Evolutionary conservation across 2,888 invertebrate species (phyloP), one percentile per base, ranked within the genome.

Genomic region (Hydrotaea diabolus): DNA sequence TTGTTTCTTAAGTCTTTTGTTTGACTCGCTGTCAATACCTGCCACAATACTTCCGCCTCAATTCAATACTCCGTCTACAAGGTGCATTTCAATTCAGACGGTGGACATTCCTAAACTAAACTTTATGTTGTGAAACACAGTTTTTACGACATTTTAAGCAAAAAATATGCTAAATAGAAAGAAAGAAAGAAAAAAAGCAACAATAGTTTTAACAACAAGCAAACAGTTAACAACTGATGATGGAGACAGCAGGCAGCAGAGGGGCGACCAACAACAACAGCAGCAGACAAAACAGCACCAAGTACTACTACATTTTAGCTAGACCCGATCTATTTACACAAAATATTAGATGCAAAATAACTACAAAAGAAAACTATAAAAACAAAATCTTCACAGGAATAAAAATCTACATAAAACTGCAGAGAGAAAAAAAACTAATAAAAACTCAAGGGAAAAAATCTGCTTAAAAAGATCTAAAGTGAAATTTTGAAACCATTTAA

Each of bases 401-500:
- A 76, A 75, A 76, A 69, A 43, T 46, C 31, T 31, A 62, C 72
- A 75, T 26, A 57, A 69, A 69, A 69, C 19, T 69, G 69, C 66
- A 66, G 39, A 46, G 31, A 59, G 9, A 49, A 36, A 17, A 64
- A 43, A 76, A 57, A 77, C 46, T 69, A 69, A 43, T 43, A 66
- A 36, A 31, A 46, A 69, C 69, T 69, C 39, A 39, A 43, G 62
- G 62, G 43, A 69, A 46, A 77, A 80, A 75, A 83, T 64, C 46
- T 66, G 64, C 0, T 21, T 43, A 72, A 72, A 31, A 69, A 82
- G 74, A 82, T 79, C 23, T 82, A 39, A 66, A 80, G 62, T 57
- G 79, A 85, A 85, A 85, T 80, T 81, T 64, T 69, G 69, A 64
- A 80, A 77, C 62, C 84, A 79, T 79, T 84, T 85, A 77, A 71